Base-by-base conservation (phyloP, 2,888 invertebrate genomes). In the Leucozona laternaria region DNA sequence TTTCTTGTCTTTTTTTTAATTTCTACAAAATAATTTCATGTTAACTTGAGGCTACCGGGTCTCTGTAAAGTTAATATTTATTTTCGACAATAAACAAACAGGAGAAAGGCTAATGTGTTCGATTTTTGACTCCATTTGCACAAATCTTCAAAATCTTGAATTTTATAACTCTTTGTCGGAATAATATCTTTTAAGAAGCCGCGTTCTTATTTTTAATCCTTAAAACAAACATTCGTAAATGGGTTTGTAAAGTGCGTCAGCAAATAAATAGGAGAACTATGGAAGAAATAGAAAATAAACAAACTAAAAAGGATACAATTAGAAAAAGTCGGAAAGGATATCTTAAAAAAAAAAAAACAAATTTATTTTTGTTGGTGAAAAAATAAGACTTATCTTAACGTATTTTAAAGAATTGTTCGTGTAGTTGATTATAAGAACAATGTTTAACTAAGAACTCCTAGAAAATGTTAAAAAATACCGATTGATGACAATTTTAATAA, bases 21-120 rank as follows among this genome's bases (percentile, higher is more conserved):
- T 75, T 53, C 1, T 37, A 71, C 79, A 72, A 85, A 85, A 72
- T 57, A 15, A 22, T 45, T 68, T 66, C 25, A 70, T 80, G 71
- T 80, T 77, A 43, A 34, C 72, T 72, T 73, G 43, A 34, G 40
- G 40, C 72, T 85, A 73, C 80, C 73, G 68, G 37, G 22, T 43
- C 2, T 60, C n/a, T 25, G 6, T 5, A 8, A 31, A 20, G 17
- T 55, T 40, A 15, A 57, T 28, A 20, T 28, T 58, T 66, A 25
- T 48, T 5, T 43, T 22, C 1, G 31, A 6, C 7, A 64, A 28
- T 48, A 48, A 66, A 66, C 48, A 48, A 66, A 66, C 48, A 48
- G 15, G 15, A 43, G n/a, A 34, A 40, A 53, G 17, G 76, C 66
- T 83, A 75, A 73, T 79, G 75, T 62, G 60, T 45, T 68, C 28